Conservation (phyloP, 1,140 invertebrate species). For the Rhagoletis zephyria region DNA sequence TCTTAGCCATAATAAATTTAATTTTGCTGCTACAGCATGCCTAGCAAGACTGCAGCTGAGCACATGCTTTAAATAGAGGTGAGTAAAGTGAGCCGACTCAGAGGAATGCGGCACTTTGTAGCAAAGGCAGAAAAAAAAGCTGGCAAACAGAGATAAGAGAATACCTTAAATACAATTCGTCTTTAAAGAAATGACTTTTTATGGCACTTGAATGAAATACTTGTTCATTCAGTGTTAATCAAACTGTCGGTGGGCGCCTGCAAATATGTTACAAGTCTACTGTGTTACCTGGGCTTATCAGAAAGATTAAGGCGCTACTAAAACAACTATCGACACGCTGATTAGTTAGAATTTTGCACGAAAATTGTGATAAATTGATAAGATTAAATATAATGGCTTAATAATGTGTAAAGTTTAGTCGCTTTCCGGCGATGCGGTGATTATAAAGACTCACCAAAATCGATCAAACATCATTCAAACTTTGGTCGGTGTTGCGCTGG, state of each 20-base stretch:
- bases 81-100: neutral
- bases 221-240: no score
- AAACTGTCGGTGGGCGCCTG: neutral
- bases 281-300: neutral
- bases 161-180: neutral
- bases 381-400: neutral
- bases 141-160: no score
- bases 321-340: neutral
- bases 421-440: no score
- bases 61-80: constrained; percentile 17
- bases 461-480: neutral
- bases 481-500: neutral
- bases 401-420: no score
- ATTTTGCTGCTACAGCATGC: neutral
- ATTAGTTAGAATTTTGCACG: neutral
- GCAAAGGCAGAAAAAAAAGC: neutral
- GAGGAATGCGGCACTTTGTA: neutral
- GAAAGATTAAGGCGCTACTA: constrained; percentile 8
- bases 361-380: neutral
- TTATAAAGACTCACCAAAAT: neutral
- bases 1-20: constrained; percentile 51
- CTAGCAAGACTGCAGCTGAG: neutral
- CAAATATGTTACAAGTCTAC: neutral
- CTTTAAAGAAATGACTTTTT: no score
- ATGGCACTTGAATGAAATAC: neutral